Evolutionary conservation across 2,113 vertebrate species (phyloP).

Genomic region (Labeo rohita): DNA sequence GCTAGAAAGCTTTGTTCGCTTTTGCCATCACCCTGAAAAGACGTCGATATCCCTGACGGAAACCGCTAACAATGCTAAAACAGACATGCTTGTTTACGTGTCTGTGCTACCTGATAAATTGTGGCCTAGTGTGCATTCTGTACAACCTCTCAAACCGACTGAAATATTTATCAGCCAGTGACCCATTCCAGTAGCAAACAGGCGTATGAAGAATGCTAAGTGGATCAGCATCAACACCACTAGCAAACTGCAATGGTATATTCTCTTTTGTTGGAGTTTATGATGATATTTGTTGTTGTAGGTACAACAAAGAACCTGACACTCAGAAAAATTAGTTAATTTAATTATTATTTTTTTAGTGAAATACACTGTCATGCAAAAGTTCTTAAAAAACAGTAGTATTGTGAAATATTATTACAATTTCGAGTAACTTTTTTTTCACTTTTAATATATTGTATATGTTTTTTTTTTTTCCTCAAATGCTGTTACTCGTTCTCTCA

Average conservation of each 20-base stretch:
- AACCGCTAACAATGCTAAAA: constrained; percentile 45
- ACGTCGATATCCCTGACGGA: constrained; percentile 34
- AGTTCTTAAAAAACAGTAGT: too few species aligned
- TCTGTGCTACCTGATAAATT: constrained; percentile 28
- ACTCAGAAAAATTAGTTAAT: too few species aligned
- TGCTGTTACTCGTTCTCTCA: too few species aligned
- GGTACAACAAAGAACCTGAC: too few species aligned
- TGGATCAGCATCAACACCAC: neutral
- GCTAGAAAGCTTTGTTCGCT: constrained; percentile 46
- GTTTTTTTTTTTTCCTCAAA: too few species aligned
- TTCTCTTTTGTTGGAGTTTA: neutral
- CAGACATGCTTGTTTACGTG: constrained; percentile 35
- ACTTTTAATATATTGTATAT: too few species aligned
- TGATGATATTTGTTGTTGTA: neutral
- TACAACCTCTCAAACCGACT: constrained; percentile 1
- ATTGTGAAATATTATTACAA: too few species aligned
- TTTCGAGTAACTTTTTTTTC: too few species aligned
- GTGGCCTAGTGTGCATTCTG: constrained; percentile 14
- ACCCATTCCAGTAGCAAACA: constrained; percentile 30
- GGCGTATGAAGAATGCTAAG: constrained; percentile 48
- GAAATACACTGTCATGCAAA: too few species aligned
- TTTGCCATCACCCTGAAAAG: constrained; percentile 42
- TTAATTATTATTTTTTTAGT: too few species aligned
- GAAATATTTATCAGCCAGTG: constrained; percentile 33
- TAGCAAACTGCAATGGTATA: neutral